phyloP scores from a whole-genome alignment of 2,888 invertebrate genomes.

The Tipula vernalis region DNA sequence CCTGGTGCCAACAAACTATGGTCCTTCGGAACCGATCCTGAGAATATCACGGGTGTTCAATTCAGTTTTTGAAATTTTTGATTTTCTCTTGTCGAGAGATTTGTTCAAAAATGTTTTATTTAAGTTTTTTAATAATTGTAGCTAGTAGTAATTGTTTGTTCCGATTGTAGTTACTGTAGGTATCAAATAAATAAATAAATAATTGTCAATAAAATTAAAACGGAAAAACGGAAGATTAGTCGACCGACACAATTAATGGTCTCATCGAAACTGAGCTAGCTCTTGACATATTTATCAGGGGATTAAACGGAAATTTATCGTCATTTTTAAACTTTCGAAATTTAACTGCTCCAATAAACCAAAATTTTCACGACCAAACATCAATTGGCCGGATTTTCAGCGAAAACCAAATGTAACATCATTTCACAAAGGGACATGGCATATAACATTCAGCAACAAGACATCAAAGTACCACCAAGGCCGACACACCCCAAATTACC shows the following conservation, averaged over 20 bases:
- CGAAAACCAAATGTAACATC: too few relatives aligned
- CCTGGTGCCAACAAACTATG: too few relatives aligned
- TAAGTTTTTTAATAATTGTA: too few relatives aligned
- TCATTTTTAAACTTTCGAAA: slow-evolving; percentile 14
- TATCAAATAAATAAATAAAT: too few relatives aligned
- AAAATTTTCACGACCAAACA: background rate
- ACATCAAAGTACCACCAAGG: background rate
- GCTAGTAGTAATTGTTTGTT: too few relatives aligned
- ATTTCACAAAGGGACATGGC: background rate
- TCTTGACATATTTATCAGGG: slow-evolving; percentile 14
- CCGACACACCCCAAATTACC: background rate
- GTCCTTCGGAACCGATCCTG: too few relatives aligned
- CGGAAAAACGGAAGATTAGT: slow-evolving; percentile 16
- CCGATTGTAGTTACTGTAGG: too few relatives aligned
- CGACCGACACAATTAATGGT: slow-evolving; percentile 14
- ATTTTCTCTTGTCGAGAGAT: too few relatives aligned
- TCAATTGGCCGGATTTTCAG: background rate
- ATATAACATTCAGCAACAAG: background rate
- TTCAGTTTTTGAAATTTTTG: too few relatives aligned
- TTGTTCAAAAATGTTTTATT: too few relatives aligned
- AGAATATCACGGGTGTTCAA: too few relatives aligned
- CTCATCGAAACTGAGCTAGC: slow-evolving; percentile 13
- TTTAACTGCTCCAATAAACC: slow-evolving; percentile 11
- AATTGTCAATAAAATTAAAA: slow-evolving; percentile 18
- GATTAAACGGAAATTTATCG: slow-evolving; percentile 13